Evolutionary conservation across 2,797 vertebrate species (phyloP), one percentile per base, ranked within the genome.

Genomic region (Toxotes lorentzi): DNA sequence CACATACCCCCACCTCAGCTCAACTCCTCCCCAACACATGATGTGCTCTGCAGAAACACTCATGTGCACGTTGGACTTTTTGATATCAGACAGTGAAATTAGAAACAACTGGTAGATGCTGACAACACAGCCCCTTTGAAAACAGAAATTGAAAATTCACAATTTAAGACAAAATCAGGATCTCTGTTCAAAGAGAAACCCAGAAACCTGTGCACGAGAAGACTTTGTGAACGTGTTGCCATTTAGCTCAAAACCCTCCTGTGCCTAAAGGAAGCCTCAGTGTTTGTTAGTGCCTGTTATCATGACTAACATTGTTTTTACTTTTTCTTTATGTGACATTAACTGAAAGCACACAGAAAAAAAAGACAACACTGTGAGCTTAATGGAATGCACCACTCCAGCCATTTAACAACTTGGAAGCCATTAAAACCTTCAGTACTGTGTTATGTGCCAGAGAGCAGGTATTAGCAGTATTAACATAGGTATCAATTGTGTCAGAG

Each of bases 21-120:
- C 79, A 91, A 88, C 90, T 89, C 92, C 91, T 90, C 91, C 91
- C 89, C 59, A 11, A 76, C 57, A 67, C 78, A 78, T 13, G 48
- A 78, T 76, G 57, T 24, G 61, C 69, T 84, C 64, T 54, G 50
- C 63, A 32, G 16, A 56, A 40, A 78, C 63, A 67, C 70, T 84
- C 69, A 73, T 50, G 17, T 47, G 54, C 70, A 62, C 4, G 4
- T 60, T 23, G 40, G 53, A 58, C 75, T 72, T 80, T 70, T 32
- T 56, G 35, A 69, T n/a, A 60, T 67, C 13, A 30, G 53, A 35
- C 48, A 40, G 14, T 56, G 16, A 16, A 51, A 69, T 35, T 2
- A 57, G 23, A 38, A 43, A 48, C 4, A 56, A 53, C 2, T 24
- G 30, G 12, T 48, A 4, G 13, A 66, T 19, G 27, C 7, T 48